A percentile compares a stretch with the other conserved stretches of the same genome.
Evolutionary conservation across 2,113 vertebrate species (phyloP).

Genomic region (Pao palembangensis): DNA sequence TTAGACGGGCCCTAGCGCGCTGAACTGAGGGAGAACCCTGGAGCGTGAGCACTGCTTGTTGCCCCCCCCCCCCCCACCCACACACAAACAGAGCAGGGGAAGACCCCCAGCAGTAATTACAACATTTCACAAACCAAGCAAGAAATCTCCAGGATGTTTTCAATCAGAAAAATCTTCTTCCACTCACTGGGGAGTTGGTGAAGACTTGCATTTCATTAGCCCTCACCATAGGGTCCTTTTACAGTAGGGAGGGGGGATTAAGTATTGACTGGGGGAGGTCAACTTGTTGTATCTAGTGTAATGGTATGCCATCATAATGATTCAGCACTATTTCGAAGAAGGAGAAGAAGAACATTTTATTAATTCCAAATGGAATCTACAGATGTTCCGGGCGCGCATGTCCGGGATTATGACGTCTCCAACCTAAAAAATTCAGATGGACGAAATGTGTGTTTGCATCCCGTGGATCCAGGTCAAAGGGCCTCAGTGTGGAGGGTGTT

Average conservation of each 20-base stretch:
- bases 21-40: conserved; percentile 75
- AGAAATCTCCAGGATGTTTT: conserved; percentile 76
- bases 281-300: conserved; percentile 39
- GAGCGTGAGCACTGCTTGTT: conserved; percentile 55
- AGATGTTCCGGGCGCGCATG: too few species aligned
- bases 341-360: conserved; percentile 5
- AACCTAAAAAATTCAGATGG: too few species aligned
- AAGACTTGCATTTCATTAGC: conserved; percentile 65
- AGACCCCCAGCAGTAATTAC: conserved; percentile 77
- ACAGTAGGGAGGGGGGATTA: conserved; percentile 12
- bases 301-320: conserved; percentile 31
- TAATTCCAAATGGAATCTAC: not conserved
- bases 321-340: conserved; percentile 19
- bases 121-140: conserved; percentile 77
- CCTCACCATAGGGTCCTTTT: conserved; percentile 55
- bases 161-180: conserved; percentile 69
- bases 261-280: conserved; percentile 50
- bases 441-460: too few species aligned
- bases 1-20: conserved; percentile 74
- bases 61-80: conserved; percentile 48
- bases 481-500: too few species aligned
- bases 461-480: too few species aligned
- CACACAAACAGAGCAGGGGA: conserved; percentile 65
- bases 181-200: conserved; percentile 56
- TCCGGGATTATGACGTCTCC: too few species aligned